Evolutionary conservation across 2,888 invertebrate species (phyloP).

Genomic region (Autographa gamma): DNA sequence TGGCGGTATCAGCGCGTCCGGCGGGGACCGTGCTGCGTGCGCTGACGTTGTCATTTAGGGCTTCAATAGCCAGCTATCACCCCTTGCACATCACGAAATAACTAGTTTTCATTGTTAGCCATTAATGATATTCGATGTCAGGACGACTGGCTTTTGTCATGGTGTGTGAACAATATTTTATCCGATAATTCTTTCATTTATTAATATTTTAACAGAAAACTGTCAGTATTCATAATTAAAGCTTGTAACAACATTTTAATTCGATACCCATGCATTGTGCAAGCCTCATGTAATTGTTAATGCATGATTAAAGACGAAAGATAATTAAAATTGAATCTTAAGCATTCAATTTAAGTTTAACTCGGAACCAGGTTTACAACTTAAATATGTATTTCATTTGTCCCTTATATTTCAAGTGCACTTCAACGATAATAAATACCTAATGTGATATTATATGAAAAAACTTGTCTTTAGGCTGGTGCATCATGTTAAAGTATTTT

Average conservation of each 20-base stretch:
- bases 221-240: not conserved
- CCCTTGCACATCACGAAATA: not conserved
- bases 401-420: not conserved
- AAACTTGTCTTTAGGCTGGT: no score
- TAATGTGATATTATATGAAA: no score
- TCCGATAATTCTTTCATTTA: no score
- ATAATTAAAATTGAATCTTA: not conserved
- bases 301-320: not conserved
- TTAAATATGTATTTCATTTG: not conserved
- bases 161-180: not conserved
- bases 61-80: conserved; percentile 4
- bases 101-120: not conserved
- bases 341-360: not conserved
- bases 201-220: not conserved
- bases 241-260: not conserved
- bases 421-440: no score
- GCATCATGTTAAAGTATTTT: not conserved
- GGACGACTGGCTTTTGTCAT: not conserved
- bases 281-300: no score
- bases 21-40: not conserved
- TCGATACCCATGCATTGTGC: no score
- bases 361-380: not conserved
- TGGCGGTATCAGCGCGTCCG: not conserved
- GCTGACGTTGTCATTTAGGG: not conserved
- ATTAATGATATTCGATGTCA: not conserved